These are phyloP conservation scores for Nerophis lumbriciformis DNA, from an alignment of 2,113 vertebrate species.

Conservation along the genomic window DNA sequence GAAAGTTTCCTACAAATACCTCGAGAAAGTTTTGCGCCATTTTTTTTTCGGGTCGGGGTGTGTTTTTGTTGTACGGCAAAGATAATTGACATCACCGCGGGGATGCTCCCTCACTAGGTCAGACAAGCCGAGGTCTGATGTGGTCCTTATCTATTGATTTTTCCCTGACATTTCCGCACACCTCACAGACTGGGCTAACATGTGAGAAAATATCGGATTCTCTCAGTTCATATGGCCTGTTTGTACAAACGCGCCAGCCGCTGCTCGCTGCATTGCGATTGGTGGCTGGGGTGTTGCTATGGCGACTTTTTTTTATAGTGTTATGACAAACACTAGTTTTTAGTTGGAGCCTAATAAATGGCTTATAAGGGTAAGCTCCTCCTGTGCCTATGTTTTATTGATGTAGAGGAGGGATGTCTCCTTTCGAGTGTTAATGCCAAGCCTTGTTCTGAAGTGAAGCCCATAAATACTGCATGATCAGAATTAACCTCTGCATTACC, in stretches of 20 bases:
- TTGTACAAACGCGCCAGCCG: conserved; percentile 65
- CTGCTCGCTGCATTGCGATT: conserved; percentile 60
- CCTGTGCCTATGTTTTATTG: conserved; percentile 72
- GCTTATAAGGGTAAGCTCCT: conserved; percentile 67
- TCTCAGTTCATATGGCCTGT: conserved; percentile 70
- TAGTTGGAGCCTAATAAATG: conserved; percentile 2
- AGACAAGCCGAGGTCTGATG: conserved; percentile 70
- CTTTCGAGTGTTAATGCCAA: conserved; percentile 74
- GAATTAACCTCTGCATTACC: conserved; percentile 70
- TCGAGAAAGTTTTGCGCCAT: conserved; percentile 66
- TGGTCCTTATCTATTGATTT: conserved; percentile 76
- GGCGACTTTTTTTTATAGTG: conserved; percentile 20
- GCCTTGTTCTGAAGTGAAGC: conserved; percentile 69
- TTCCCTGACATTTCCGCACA: conserved; percentile 71
- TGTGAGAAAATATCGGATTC: conserved; percentile 73
- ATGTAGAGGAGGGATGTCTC: conserved; percentile 67
- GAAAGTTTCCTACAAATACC: conserved; percentile 54
- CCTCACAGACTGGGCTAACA: conserved; percentile 72
- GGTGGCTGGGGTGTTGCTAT: conserved; percentile 49
- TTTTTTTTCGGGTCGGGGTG: conserved; percentile 38
- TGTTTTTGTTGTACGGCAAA: conserved; percentile 68
- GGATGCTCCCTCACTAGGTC: conserved; percentile 71
- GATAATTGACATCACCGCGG: conserved; percentile 73
- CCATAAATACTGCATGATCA: conserved; percentile 73
- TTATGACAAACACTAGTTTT: not conserved